Conservation (phyloP, 2,113 vertebrate genomes). For the Eidolon helvum region DNA sequence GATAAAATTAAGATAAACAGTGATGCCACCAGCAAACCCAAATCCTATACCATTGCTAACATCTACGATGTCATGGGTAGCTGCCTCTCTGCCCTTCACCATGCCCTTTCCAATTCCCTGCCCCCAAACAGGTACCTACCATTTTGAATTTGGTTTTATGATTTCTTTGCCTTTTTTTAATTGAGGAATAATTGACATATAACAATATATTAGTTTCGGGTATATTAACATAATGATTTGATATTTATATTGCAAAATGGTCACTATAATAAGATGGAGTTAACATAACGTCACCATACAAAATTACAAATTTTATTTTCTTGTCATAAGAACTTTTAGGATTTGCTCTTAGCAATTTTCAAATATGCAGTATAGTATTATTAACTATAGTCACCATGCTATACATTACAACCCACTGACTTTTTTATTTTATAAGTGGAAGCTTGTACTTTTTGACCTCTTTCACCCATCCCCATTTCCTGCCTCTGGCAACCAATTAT, state of each 20-base stretch:
- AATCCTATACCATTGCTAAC: not conserved
- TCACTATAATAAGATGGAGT: not conserved
- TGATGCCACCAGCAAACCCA: not conserved
- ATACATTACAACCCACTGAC: not conserved
- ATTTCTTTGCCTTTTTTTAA: not conserved
- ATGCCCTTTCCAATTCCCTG: not conserved
- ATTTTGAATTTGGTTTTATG: not conserved
- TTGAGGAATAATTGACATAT: not conserved
- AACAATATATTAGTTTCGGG: not conserved
- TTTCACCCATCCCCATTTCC: not conserved
- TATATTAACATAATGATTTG: not conserved
- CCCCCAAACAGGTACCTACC: not conserved
- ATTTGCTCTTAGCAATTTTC: not conserved
- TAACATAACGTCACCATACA: not conserved
- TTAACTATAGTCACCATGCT: not conserved
- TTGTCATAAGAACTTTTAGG: not conserved
- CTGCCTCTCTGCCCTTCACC: not conserved
- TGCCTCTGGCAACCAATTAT: not conserved
- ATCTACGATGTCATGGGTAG: rapidly evolving
- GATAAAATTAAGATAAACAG: not conserved
- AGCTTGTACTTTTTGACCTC: not conserved
- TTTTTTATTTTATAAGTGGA: not conserved
- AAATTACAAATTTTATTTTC: not conserved
- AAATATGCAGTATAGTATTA: not conserved
- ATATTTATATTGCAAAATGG: not conserved